Percentiles rank a stretch among this genome's conserved stretches.
These are phyloP conservation scores for Monodelphis domestica DNA, from an alignment of 2,797 vertebrate genomes.

Conservation along the genomic window DNA sequence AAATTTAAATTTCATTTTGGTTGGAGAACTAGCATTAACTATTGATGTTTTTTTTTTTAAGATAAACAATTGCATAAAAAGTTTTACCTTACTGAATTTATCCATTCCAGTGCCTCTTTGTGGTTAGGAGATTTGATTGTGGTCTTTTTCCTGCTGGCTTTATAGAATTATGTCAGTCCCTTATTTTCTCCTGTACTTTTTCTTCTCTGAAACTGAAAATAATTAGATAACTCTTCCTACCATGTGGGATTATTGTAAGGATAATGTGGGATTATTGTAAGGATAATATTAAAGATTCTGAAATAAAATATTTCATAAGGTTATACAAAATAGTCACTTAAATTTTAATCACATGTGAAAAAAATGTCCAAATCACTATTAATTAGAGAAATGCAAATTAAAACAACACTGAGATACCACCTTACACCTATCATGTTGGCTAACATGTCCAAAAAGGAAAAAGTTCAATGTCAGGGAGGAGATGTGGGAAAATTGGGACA, in stretches of 20 bases:
- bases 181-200: not conserved
- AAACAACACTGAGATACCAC: too few species aligned
- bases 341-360: too few species aligned
- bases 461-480: too few species aligned
- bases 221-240: not conserved
- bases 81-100: not conserved
- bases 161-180: not conserved
- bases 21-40: constrained; percentile 14
- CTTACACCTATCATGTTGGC: too few species aligned
- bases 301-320: not conserved
- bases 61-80: not conserved
- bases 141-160: not conserved
- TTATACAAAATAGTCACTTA: not conserved
- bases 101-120: not conserved
- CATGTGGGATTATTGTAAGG: constrained; percentile 21
- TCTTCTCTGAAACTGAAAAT: not conserved
- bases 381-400: too few species aligned
- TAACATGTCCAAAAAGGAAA: too few species aligned
- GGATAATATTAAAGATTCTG: constrained; percentile 18
- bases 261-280: constrained; percentile 17
- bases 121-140: not conserved
- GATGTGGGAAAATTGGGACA: too few species aligned
- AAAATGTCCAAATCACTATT: too few species aligned
- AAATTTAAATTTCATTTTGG: not conserved
- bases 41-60: constrained; percentile 27